Conservation (phyloP, 2,888 invertebrate species). For the Cataglyphis livida region DNA sequence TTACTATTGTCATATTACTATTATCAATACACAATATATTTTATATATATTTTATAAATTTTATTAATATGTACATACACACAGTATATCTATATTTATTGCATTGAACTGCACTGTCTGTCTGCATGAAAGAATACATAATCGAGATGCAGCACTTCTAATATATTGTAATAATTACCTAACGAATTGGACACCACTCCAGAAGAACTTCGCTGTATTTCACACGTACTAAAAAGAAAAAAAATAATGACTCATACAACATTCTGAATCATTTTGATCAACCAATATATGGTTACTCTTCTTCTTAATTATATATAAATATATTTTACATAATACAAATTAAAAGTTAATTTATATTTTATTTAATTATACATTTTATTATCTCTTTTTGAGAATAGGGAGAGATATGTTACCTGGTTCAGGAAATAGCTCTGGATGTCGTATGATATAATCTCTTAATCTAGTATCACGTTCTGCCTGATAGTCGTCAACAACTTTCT, state of each 20-base stretch:
- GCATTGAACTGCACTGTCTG: constrained; percentile 20
- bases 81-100: constrained; percentile 34
- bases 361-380: background rate
- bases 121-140: constrained; percentile 17
- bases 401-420: constrained; percentile 74
- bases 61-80: constrained; percentile 7
- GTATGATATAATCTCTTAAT: constrained; percentile 79
- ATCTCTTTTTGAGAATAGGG: background rate
- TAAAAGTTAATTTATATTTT: background rate
- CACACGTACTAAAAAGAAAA: constrained; percentile 68
- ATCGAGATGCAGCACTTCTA: constrained; percentile 2
- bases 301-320: background rate
- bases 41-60: constrained; percentile 6
- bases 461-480: constrained; percentile 74
- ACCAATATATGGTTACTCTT: background rate
- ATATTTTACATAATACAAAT: background rate
- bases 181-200: constrained; percentile 79
- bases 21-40: constrained; percentile 33
- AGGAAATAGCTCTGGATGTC: constrained; percentile 82
- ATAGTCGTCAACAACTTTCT: background rate
- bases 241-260: background rate
- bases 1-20: background rate
- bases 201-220: constrained; percentile 74
- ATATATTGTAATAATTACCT: constrained; percentile 50
- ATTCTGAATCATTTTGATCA: background rate